Evolutionary conservation across 1,140 invertebrate genomes (phyloP).

Genomic region (Drosophila nikananu): DNA sequence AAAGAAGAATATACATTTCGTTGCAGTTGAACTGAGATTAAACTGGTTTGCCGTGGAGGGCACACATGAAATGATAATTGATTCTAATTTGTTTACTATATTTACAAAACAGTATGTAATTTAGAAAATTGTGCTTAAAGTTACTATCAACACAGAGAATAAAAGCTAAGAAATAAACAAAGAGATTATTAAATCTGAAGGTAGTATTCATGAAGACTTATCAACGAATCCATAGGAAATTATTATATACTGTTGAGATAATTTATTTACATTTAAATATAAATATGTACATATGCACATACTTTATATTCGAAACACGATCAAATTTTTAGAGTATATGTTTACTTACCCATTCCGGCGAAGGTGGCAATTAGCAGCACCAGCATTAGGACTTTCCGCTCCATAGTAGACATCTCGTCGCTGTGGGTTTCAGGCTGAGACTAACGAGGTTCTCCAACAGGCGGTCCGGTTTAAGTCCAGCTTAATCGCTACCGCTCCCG

Average conservation of each 20-base stretch:
- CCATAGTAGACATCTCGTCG: slow-evolving; percentile 42
- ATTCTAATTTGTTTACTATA: background rate
- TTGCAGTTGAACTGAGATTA: slow-evolving; percentile 13
- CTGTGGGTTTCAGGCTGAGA: slow-evolving; percentile 34
- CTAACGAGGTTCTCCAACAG: slow-evolving; percentile 41
- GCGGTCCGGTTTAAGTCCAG: slow-evolving; percentile 23
- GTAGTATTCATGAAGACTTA: background rate
- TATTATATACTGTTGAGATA: background rate
- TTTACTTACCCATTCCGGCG: slow-evolving; percentile 38
- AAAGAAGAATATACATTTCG: slow-evolving; percentile 13
- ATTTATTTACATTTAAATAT: background rate
- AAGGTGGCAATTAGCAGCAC: slow-evolving; percentile 24
- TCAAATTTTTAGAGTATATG: background rate
- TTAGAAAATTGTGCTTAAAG: background rate
- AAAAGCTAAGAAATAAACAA: background rate
- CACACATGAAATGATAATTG: background rate
- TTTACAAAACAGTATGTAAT: background rate
- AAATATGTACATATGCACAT: background rate
- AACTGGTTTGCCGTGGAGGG: slow-evolving; percentile 44
- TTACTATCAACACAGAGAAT: too few species aligned
- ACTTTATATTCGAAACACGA: background rate
- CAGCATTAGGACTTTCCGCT: slow-evolving; percentile 24
- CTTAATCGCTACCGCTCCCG: slow-evolving; percentile 5
- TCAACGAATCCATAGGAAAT: too few species aligned
- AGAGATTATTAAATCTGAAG: background rate